These are phyloP conservation scores for Rhodinocichla rosea DNA, from an alignment of 2,113 vertebrate genomes.

Conservation along the genomic window DNA sequence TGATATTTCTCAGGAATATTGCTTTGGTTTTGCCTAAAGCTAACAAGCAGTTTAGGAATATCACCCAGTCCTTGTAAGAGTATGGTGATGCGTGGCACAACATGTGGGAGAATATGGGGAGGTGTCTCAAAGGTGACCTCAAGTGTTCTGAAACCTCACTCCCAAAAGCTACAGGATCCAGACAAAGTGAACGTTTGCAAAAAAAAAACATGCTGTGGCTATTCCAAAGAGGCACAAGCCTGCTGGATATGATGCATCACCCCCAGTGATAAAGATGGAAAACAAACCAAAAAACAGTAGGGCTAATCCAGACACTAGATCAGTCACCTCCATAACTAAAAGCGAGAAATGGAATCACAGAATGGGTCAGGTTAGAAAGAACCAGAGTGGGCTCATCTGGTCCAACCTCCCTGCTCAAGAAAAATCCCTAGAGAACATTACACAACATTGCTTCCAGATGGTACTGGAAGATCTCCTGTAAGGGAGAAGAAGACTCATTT, in stretches of 20 bases:
- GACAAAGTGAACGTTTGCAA: background rate
- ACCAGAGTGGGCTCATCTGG: background rate
- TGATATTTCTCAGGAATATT: background rate
- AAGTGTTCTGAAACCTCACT: background rate
- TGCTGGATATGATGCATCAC: too few species aligned
- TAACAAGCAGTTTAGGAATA: background rate
- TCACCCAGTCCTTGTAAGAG: background rate
- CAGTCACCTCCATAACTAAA: background rate
- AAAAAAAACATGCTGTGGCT: background rate
- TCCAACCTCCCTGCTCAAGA: background rate
- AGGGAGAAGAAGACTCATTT: background rate
- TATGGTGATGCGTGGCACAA: background rate
- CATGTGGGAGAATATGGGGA: background rate
- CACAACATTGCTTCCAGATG: background rate
- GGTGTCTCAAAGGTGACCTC: background rate
- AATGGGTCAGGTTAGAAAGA: background rate
- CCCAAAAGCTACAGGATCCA: background rate
- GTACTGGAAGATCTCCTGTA: background rate
- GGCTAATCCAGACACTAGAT: background rate
- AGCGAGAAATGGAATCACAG: background rate
- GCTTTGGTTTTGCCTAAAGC: background rate
- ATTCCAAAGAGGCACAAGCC: background rate
- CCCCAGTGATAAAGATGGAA: background rate
- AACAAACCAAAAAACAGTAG: background rate
- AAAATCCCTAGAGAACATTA: background rate